Percentiles rank a stretch among this genome's conserved stretches.
Evolutionary conservation across 2,113 vertebrate genomes (phyloP).

Genomic region (Fukomys damarensis): DNA sequence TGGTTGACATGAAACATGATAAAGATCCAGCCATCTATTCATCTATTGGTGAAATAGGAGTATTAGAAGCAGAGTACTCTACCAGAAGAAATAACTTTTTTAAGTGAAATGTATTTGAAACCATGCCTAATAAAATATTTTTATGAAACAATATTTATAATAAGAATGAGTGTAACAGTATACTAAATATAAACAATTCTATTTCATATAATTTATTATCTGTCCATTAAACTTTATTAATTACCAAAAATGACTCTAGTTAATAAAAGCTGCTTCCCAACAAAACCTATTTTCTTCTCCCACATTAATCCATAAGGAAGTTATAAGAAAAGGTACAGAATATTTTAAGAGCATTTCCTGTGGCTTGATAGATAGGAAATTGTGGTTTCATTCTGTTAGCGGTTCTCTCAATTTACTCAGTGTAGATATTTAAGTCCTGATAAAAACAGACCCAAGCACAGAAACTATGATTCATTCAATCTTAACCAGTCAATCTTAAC

Average conservation of each 20-base stretch:
- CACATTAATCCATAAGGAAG: neutral
- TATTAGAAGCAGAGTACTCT: slow-evolving; percentile 53
- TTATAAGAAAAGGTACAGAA: neutral
- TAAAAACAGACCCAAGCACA: neutral
- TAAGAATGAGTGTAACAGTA: slow-evolving; percentile 48
- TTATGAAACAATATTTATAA: slow-evolving; percentile 66
- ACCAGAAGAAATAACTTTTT: slow-evolving; percentile 34
- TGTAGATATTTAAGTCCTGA: neutral
- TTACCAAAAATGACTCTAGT: slow-evolving; percentile 48
- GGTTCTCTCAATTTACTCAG: neutral
- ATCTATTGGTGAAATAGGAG: slow-evolving; percentile 25
- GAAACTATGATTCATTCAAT: neutral
- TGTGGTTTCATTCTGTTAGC: neutral
- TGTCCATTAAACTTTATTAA: slow-evolving; percentile 50
- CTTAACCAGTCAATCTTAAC: neutral
- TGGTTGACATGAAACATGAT: slow-evolving; percentile 50
- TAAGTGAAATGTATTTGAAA: slow-evolving; percentile 63
- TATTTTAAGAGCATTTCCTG: neutral
- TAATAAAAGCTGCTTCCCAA: slow-evolving; percentile 35
- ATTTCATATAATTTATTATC: slow-evolving; percentile 55
- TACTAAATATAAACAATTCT: slow-evolving; percentile 41
- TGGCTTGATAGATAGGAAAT: neutral
- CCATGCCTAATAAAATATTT: slow-evolving; percentile 53
- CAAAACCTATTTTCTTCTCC: neutral
- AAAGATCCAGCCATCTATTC: neutral